Evolutionary conservation across 2,113 vertebrate genomes (phyloP), one percentile per base, ranked within the genome.

Genomic region (Orycteropus afer): DNA sequence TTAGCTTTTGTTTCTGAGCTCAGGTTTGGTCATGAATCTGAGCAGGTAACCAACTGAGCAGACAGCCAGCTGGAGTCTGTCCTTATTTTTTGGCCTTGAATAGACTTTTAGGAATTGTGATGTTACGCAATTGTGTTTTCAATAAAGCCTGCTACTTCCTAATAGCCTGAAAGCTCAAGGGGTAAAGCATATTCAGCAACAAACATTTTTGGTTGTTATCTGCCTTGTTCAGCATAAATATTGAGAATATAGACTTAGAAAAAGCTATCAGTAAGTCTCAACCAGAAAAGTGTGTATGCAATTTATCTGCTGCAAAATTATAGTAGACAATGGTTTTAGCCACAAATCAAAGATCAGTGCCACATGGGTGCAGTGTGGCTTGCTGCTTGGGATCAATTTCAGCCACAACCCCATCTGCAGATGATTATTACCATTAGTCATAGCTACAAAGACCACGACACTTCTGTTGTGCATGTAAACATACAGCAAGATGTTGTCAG

Each of bases 321-420:
- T 59, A 78, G 51, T 69, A 34, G 94, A 92, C 82, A 87, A 76
- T 74, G 89, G 86, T 93, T 96, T 95, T 23, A 94, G 92, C 95
- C 93, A 92, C 94, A 96, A 90, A 84, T 95, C 73, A 65, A 95
- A 94, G 55, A 89, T 92, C 80, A 34, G 11, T 90, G n/a, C 15
- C 45, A 22, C 25, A 8, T 53, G 57, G 42, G 63, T 65, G 9
- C 14, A 49, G 49, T 87, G 74, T 93, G 63, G 83, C 11, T n/a
- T 73, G 7, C 45, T 20, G 20, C 40, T 81, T 49, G 22, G 5
- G 80, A 93, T 92, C 1, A n/a, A 93, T 78, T 40, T 45, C 40
- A 96, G 63, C 71, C 81, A 45, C 71, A 95, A n/a, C 22, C 7
- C 29, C 53, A 94, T 22, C 67, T 59, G 49, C 12, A 81, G 29